Conservation (phyloP, 1,140 invertebrate genomes). For the Calephelis virginiensis region DNA sequence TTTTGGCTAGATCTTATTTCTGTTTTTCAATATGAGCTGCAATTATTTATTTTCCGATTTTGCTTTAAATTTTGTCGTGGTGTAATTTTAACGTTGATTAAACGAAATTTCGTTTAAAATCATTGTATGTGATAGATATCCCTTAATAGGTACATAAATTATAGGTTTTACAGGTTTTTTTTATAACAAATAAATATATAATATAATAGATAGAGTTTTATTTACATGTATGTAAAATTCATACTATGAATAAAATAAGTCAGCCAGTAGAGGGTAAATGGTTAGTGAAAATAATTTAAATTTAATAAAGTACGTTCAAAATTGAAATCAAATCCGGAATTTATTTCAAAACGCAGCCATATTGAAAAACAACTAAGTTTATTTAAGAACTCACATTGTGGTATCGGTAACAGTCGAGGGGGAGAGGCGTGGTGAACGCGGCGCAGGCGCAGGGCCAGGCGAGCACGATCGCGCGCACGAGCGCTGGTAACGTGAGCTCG, state of each 20-base stretch:
- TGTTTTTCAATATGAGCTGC: background rate
- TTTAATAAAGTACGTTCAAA: background rate
- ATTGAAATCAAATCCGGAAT: background rate
- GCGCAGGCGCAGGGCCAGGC: constrained; percentile 51
- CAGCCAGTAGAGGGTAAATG: no score
- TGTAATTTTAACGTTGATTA: no score
- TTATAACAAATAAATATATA: no score
- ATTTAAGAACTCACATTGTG: background rate
- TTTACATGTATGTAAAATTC: no score
- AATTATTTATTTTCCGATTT: background rate
- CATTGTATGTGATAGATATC: no score
- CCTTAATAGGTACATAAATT: no score
- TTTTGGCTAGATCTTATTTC: background rate
- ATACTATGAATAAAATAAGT: no score
- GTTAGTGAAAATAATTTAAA: background rate
- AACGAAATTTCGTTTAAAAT: no score
- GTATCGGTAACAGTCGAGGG: constrained; percentile 58
- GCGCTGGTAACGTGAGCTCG: constrained; percentile 68
- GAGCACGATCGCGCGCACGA: constrained; percentile 74
- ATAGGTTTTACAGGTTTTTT: no score
- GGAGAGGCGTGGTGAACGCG: constrained; percentile 69
- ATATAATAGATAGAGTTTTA: no score
- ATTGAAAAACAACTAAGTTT: constrained; percentile 3
- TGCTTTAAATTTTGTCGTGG: no score
- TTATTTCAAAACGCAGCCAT: background rate